Conservation (phyloP, 35 echinoderm and acorn worm species). For the Nesometra sesokonis region DNA sequence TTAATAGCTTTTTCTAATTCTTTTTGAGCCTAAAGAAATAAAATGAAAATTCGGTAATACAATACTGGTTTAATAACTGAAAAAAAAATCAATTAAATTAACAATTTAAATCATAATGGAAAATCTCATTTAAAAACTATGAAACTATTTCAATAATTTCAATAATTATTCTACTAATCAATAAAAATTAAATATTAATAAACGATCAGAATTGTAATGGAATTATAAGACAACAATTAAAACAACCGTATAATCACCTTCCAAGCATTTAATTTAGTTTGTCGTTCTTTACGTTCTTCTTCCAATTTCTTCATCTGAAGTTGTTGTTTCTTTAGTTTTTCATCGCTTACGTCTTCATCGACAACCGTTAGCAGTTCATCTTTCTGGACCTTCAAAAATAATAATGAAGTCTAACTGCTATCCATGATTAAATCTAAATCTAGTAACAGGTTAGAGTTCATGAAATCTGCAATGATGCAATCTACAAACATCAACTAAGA, state of each 20-base stretch:
- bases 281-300: slow-evolving; percentile 55
- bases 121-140: neutral
- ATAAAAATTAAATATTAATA: too few relatives aligned
- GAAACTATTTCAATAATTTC: neutral
- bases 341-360: slow-evolving; percentile 25
- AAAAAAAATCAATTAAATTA: too few relatives aligned
- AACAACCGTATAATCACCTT: slow-evolving; percentile 41
- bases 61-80: too few relatives aligned
- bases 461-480: too few relatives aligned
- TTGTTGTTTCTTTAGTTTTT: slow-evolving; percentile 17
- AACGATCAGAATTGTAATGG: too few relatives aligned
- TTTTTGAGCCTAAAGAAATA: slow-evolving; percentile 68
- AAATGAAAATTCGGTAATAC: too few relatives aligned
- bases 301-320: slow-evolving; percentile 44
- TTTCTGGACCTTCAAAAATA: slow-evolving; percentile 32
- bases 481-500: too few relatives aligned
- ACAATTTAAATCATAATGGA: neutral
- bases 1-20: slow-evolving; percentile 75
- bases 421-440: too few relatives aligned
- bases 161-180: neutral
- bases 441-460: too few relatives aligned
- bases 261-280: slow-evolving; percentile 61
- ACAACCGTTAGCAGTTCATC: slow-evolving; percentile 37
- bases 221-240: too few relatives aligned
- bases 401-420: too few relatives aligned